phyloP scores from a whole-genome alignment of 1,140 invertebrate genomes.

The Pseudomyrmex pallidus region DNA sequence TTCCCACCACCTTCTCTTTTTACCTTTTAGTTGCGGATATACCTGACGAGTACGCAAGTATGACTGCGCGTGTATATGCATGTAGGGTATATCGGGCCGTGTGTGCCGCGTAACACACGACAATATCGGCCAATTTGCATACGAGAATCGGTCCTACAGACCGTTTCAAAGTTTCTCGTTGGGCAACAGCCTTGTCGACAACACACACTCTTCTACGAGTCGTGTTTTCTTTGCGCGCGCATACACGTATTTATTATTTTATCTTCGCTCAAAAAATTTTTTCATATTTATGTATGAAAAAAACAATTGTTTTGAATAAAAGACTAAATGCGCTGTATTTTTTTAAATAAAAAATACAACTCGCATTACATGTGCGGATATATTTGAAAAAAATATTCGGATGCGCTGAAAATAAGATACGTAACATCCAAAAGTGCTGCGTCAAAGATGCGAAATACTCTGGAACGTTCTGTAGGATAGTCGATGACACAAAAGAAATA shows the following conservation, averaged over 20 bases:
- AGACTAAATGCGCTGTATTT: too few relatives aligned
- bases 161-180: constrained; percentile 63
- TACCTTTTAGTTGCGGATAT: constrained; percentile 69
- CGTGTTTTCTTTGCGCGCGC: not conserved
- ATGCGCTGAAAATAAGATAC: not conserved
- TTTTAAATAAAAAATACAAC: too few relatives aligned
- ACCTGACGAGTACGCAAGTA: constrained; percentile 67
- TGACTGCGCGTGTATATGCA: constrained; percentile 51
- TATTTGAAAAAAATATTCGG: not conserved
- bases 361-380: too few relatives aligned
- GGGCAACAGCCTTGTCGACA: constrained; percentile 21
- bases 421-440: not conserved
- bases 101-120: constrained; percentile 76
- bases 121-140: constrained; percentile 82
- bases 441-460: not conserved
- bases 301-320: too few relatives aligned
- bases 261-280: too few relatives aligned
- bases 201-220: constrained; percentile 24
- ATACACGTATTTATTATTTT: too few relatives aligned
- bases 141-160: constrained; percentile 74
- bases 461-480: constrained; percentile 61
- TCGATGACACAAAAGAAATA: constrained; percentile 66
- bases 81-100: constrained; percentile 53
- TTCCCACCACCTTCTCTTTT: constrained; percentile 64
- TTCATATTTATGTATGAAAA: too few relatives aligned